These are phyloP conservation scores for Acanthis flammea DNA, from an alignment of 2,797 vertebrate species.

Conservation along the genomic window DNA sequence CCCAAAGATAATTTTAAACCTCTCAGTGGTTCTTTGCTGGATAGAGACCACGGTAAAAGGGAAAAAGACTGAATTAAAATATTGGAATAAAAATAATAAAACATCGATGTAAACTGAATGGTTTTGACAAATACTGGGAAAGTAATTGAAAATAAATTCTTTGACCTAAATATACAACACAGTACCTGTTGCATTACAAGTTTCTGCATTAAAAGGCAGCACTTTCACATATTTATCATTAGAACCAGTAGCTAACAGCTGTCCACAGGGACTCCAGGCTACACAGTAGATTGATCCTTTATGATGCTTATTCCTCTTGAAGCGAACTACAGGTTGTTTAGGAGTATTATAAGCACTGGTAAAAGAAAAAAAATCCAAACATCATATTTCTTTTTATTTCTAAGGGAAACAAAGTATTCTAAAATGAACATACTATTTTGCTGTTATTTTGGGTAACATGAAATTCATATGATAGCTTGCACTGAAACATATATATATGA, in stretches of 20 bases:
- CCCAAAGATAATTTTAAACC: neutral
- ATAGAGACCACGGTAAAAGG: neutral
- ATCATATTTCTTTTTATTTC: neutral
- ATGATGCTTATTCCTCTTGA: conserved; percentile 98
- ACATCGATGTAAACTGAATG: neutral
- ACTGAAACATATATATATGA: neutral
- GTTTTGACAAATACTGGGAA: neutral
- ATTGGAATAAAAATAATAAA: neutral
- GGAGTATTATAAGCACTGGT: conserved; percentile 77
- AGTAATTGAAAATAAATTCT: neutral
- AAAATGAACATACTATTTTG: neutral
- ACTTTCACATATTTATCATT: conserved; percentile 99
- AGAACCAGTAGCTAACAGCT: conserved; percentile 93
- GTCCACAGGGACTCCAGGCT: conserved; percentile 96
- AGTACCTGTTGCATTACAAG: conserved; percentile 94
- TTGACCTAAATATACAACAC: neutral
- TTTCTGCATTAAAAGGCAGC: conserved; percentile 93
- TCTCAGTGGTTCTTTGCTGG: neutral
- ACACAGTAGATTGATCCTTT: conserved; percentile 99
- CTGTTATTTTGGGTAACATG: neutral
- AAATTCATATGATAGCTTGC: neutral
- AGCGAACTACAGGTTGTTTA: conserved; percentile 88
- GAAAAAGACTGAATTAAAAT: neutral
- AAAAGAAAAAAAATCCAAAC: neutral
- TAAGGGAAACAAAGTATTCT: neutral